Evolutionary conservation across 2,797 vertebrate genomes (phyloP), one percentile per base, ranked within the genome.

Genomic region (Clarias fuscus): DNA sequence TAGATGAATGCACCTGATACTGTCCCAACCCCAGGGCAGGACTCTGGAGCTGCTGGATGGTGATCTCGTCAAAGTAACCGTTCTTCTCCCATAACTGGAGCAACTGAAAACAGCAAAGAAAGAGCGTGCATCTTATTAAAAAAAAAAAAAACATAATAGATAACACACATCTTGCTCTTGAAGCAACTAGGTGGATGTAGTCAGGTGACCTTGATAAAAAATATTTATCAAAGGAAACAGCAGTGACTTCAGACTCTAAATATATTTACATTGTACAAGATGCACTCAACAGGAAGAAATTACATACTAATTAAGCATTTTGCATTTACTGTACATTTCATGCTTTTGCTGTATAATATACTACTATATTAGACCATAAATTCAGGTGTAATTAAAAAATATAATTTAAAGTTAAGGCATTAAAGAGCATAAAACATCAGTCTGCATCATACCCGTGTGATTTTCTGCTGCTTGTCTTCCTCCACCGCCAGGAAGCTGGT

Each of bases 21-120:
- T 99, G 98, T 86, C 98, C 98, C 0, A 99, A 96, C 13, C 98
- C 98, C 85, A 99, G 94, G 0, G 97, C 98, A 0, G 98, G 98
- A 93, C 97, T 99, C 94, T 99, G 97, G 5, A 99, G 92, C 91
- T 99, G 98, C 91, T 98, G 98, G 92, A 99, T 99, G 62, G 98
- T 98, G 80, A 97, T 94, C 18, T 99, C 98, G 0, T 99, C 96
- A 70, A 99, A 99, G 93, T 99, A 99, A 6, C 98, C 96, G 0
- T 99, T 99, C 90, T 99, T 99, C 91, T 99, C 98, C 98, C 98
- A 99, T 0, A 99, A 95, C 89, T 98, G 98, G 85, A 99, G 94
- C 85, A 99, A 94, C 98, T 99, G 90, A 53, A 65, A 67, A 80
- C 10, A 56, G 33, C 27, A 72, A 75, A 24, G 56, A 67, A 1